Evolutionary conservation across 2,113 vertebrate genomes (phyloP).

Genomic region (Asarcornis scutulata): DNA sequence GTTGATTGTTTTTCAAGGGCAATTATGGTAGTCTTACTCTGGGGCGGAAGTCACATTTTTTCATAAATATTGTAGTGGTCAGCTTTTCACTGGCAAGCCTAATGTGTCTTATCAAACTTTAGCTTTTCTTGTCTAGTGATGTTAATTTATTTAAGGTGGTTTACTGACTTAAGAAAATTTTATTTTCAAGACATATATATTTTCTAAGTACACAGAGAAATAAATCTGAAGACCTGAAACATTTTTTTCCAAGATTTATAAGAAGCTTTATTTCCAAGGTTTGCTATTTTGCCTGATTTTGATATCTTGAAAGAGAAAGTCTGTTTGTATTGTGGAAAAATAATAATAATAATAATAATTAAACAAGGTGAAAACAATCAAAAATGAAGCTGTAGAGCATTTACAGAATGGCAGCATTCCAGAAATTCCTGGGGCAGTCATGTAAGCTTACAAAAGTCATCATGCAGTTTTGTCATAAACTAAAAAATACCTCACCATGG

Average conservation of each 20-base stretch:
- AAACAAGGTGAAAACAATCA: conserved; percentile 13
- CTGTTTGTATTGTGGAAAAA: background rate
- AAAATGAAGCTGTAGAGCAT: background rate
- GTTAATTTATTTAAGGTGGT: background rate
- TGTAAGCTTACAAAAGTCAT: background rate
- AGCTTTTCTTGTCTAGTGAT: rapidly evolving
- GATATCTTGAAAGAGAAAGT: background rate
- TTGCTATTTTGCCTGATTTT: conserved; percentile 10
- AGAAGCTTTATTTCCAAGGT: background rate
- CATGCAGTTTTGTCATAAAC: background rate
- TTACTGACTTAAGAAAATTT: background rate
- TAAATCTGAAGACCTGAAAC: background rate
- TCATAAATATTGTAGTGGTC: background rate
- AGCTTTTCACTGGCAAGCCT: background rate
- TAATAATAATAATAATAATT: background rate
- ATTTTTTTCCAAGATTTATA: background rate
- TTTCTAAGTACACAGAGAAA: background rate
- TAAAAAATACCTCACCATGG: background rate
- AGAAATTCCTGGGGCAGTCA: background rate
- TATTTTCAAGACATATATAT: background rate
- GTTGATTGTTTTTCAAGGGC: background rate
- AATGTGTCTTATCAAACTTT: background rate
- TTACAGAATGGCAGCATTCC: background rate
- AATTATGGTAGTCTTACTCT: background rate
- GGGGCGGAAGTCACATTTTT: background rate